Evolutionary conservation across 2,888 invertebrate genomes (phyloP).

Genomic region (Melieria crassipennis): DNA sequence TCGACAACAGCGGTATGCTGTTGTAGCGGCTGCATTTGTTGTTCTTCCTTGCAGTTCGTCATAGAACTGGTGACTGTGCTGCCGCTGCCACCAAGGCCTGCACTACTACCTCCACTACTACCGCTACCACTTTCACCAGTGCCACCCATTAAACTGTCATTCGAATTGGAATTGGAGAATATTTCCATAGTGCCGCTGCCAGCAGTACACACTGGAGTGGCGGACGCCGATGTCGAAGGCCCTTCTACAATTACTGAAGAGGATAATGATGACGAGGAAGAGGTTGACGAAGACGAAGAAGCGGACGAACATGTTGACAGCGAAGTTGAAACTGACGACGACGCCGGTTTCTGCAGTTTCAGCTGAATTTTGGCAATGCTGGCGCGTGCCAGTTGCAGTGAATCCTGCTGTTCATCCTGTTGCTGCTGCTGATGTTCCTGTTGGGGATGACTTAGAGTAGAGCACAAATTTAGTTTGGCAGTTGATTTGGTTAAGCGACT

Average conservation of each 20-base stretch:
- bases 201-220: constrained; percentile 30
- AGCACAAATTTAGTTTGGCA: constrained; percentile 64
- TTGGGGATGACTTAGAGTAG: constrained; percentile 53
- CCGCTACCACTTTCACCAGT: constrained; percentile 48
- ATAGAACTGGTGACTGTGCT: constrained; percentile 36
- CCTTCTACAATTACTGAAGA: constrained; percentile 49
- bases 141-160: constrained; percentile 54
- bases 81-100: constrained; percentile 8
- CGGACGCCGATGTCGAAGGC: constrained; percentile 29
- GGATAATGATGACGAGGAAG: constrained; percentile 32
- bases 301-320: constrained; percentile 25
- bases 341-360: constrained; percentile 11
- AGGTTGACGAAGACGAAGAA: constrained; percentile 20
- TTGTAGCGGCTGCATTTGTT: constrained; percentile 35
- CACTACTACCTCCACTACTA: constrained; percentile 20
- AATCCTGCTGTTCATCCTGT: not conserved
- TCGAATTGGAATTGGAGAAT: constrained; percentile 61
- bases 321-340: constrained; percentile 13
- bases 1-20: constrained; percentile 22
- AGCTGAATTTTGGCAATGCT: constrained; percentile 32
- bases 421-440: constrained; percentile 40
- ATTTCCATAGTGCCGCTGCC: constrained; percentile 48
- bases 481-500: constrained; percentile 64
- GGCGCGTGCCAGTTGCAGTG: not conserved
- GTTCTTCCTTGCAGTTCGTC: constrained; percentile 40